Evolutionary conservation across 2,888 invertebrate genomes (phyloP), one percentile per base, ranked within the genome.

Genomic region (Lepidocyrtoides sp.): DNA sequence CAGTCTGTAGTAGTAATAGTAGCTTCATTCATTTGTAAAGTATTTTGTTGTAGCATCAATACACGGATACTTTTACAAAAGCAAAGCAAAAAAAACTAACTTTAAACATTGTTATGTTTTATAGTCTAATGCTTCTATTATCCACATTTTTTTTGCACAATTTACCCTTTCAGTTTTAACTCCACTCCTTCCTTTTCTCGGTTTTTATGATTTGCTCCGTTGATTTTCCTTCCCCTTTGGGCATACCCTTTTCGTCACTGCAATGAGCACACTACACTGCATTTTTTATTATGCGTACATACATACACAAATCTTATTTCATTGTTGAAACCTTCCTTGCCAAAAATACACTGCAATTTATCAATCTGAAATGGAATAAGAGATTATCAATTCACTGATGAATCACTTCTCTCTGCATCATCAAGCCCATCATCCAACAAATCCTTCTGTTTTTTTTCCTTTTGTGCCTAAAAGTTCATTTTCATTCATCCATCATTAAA

Each of bases 161-260:
- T 85, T 36, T 36, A 48, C 84, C 23, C 17, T 32, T 85, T 72
- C n/a, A n/a, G n/a, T n/a, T n/a, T n/a, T 85, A 10, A 26, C 48
- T 69, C 84, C 84, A 85, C 84, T 72, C 84, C 72, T 54, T 72
- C 20, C 29, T 63, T 83, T 63, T 63, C 17, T 63, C 69, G 69
- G 57, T 63, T 82, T 44, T 12, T 12, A 20, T 32, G 60, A 1
- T 69, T n/a, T 66, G 54, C 87, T 79, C 69, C 66, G 51, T 69
- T 88, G 87, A 79, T 79, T 81, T 79, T 86, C 77, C 77, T 32
- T 77, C 77, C 86, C 77, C 63, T 44, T 63, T 36, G 60, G 63
- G 51, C 72, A 72, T 41, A 20, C 44, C 12, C 14, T 51, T 29
- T 75, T 72, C 32, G 20, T 69, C 20, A 66, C n/a, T 29, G 2